Conservation (phyloP, 2,113 vertebrate genomes). For the Xiphophorus couchianus region DNA sequence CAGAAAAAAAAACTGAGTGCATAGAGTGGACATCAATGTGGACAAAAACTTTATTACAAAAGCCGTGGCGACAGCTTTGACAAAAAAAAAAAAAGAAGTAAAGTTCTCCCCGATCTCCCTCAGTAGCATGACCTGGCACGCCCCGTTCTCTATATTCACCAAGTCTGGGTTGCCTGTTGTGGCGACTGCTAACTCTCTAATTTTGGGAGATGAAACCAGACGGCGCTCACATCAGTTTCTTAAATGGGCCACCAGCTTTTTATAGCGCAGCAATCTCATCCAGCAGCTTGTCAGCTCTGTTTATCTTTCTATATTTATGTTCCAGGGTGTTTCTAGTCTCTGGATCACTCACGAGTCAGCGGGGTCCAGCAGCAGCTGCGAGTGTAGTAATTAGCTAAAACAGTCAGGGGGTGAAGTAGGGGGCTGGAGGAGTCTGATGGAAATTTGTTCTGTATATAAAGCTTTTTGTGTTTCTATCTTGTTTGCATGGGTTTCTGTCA, state of each 20-base stretch:
- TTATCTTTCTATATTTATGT: constrained; percentile 67
- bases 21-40: no score
- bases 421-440: not conserved
- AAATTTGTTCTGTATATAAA: not conserved
- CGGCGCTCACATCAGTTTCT: constrained; percentile 28
- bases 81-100: no score
- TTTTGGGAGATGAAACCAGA: constrained; percentile 26
- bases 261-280: constrained; percentile 54
- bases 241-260: constrained; percentile 53
- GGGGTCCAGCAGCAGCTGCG: constrained; percentile 30
- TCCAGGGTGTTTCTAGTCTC: constrained; percentile 39
- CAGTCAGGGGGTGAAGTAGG: not conserved
- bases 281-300: constrained; percentile 50
- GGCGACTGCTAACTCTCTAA: constrained; percentile 24
- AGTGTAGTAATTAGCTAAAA: constrained; percentile 9
- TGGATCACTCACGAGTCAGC: constrained; percentile 18
- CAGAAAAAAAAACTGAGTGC: no score
- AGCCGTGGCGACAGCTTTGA: not conserved
- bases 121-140: not conserved
- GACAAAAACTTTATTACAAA: not conserved
- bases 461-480: constrained; percentile 17
- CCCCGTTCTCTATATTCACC: constrained; percentile 21
- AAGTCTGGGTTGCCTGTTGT: not conserved
- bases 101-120: not conserved
- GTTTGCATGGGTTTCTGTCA: constrained; percentile 28